Conservation (phyloP, 2,797 vertebrate species). For the Hyperoplus lanceolatus region DNA sequence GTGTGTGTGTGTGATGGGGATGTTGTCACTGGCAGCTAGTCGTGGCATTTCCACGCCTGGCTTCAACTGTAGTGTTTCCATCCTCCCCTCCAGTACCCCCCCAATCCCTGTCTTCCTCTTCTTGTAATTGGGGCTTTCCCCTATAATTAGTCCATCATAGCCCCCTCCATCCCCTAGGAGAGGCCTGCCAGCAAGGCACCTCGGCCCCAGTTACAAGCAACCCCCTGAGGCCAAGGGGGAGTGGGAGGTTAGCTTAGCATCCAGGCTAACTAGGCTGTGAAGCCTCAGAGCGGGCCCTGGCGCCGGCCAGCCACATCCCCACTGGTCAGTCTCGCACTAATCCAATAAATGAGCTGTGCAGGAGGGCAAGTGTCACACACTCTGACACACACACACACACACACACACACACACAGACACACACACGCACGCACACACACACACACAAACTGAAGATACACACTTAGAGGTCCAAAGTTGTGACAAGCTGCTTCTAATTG, state of each 20-base stretch:
- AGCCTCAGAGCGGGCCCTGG: conserved; percentile 75
- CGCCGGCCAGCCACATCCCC: conserved; percentile 77
- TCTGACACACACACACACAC: conserved; percentile 36
- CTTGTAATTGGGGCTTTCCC: conserved; percentile 80
- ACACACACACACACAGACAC: conserved; percentile 30
- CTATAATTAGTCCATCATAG: conserved; percentile 73
- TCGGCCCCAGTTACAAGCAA: conserved; percentile 74
- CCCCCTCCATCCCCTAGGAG: conserved; percentile 49
- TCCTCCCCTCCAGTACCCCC: conserved; percentile 61
- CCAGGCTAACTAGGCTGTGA: conserved; percentile 67
- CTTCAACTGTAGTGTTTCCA: conserved; percentile 68
- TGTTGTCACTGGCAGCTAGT: conserved; percentile 81
- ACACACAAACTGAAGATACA: conserved; percentile 49
- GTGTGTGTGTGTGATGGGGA: conserved; percentile 40
- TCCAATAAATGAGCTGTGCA: conserved; percentile 83
- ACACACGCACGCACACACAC: conserved; percentile 28
- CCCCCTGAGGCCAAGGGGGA: conserved; percentile 44
- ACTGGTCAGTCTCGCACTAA: conserved; percentile 82
- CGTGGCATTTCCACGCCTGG: conserved; percentile 79
- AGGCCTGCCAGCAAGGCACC: conserved; percentile 66
- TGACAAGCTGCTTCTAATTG: conserved; percentile 78
- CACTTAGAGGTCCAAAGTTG: conserved; percentile 68
- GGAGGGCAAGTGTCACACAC: conserved; percentile 80
- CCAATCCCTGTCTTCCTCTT: conserved; percentile 62
- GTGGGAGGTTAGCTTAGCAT: conserved; percentile 75